Conservation (phyloP, 2,113 vertebrate genomes). For the Gadus chalcogrammus region DNA sequence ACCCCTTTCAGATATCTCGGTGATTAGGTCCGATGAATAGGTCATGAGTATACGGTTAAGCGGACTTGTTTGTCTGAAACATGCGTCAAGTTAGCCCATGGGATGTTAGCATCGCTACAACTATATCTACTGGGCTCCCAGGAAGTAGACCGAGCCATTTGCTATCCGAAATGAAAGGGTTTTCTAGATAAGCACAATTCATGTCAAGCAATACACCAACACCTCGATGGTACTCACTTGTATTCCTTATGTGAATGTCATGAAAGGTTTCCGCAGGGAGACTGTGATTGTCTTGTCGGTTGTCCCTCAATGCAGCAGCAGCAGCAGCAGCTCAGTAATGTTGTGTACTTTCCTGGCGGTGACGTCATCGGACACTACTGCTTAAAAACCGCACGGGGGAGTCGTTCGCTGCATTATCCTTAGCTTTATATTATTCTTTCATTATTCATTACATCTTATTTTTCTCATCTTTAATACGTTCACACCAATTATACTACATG, state of each 20-base stretch:
- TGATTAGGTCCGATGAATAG: too few species aligned
- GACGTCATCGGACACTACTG: slow-evolving; percentile 50
- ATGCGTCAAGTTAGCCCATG: too few species aligned
- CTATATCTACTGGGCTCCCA: slow-evolving; percentile 9
- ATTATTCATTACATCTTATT: background rate
- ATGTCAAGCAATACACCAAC: too few species aligned
- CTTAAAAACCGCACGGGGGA: slow-evolving; percentile 19
- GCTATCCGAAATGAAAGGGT: background rate
- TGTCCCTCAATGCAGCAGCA: slow-evolving; percentile 26
- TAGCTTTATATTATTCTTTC: background rate
- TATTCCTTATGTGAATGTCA: slow-evolving; percentile 42
- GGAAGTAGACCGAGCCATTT: slow-evolving; percentile 44
- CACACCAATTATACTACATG: too few species aligned
- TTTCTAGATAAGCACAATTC: too few species aligned
- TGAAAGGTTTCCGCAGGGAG: slow-evolving; percentile 22
- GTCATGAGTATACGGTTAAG: too few species aligned
- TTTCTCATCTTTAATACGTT: background rate
- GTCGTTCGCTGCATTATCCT: slow-evolving; percentile 19
- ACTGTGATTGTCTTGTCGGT: slow-evolving; percentile 26
- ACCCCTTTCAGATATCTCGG: too few species aligned
- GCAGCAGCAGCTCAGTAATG: slow-evolving; percentile 24
- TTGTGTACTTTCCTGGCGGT: slow-evolving; percentile 39
- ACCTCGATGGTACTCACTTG: slow-evolving; percentile 33
- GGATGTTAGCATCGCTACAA: slow-evolving; percentile 1
- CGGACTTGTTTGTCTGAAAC: too few species aligned